Evolutionary conservation across 2,113 vertebrate genomes (phyloP).

Genomic region (Daphoenositta chrysoptera): DNA sequence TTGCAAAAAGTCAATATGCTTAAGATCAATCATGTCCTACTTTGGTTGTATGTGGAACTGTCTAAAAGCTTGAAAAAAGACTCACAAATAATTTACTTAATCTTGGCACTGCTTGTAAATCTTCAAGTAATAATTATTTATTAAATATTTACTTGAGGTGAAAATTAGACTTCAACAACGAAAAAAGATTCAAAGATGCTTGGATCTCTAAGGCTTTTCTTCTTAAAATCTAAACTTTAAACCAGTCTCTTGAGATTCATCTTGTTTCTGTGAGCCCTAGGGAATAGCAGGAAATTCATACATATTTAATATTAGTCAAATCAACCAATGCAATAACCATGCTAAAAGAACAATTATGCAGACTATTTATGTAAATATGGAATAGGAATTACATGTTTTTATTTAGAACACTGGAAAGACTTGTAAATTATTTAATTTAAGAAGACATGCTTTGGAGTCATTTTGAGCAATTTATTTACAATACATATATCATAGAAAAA

Average conservation of each 20-base stretch:
- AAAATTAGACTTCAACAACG: constrained; percentile 44
- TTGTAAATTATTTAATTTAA: constrained; percentile 43
- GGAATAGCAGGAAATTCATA: constrained; percentile 55
- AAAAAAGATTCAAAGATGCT: constrained; percentile 26
- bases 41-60: background rate
- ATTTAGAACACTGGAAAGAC: constrained; percentile 34
- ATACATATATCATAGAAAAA: background rate
- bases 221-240: constrained; percentile 55
- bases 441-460: background rate
- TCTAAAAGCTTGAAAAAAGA: background rate
- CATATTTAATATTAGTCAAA: constrained; percentile 67
- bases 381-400: background rate
- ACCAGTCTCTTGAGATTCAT: constrained; percentile 60
- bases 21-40: constrained; percentile 3
- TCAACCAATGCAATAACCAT: constrained; percentile 52
- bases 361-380: constrained; percentile 44
- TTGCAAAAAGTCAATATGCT: constrained; percentile 26
- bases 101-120: constrained; percentile 1
- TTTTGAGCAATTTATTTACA: constrained; percentile 33
- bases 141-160: constrained; percentile 56
- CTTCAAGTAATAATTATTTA: constrained; percentile 46
- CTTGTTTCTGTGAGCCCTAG: constrained; percentile 37
- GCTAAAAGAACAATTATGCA: constrained; percentile 55
- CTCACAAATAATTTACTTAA: constrained; percentile 39
- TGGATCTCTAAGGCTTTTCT: constrained; percentile 23